These are phyloP conservation scores for Arctocebus calabarensis DNA, from an alignment of 2,797 vertebrate genomes.

Conservation along the genomic window DNA sequence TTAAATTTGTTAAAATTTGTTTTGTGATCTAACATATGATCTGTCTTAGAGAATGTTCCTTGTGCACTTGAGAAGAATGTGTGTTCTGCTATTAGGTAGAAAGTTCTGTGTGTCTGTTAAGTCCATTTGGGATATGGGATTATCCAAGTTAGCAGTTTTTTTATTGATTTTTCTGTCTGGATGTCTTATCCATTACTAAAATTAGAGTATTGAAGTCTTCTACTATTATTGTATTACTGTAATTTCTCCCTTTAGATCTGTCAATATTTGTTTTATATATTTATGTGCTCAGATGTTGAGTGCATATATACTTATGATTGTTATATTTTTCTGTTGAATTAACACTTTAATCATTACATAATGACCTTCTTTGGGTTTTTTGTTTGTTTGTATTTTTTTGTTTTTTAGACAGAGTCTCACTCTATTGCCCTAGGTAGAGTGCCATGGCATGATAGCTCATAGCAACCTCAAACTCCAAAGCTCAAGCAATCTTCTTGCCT, in stretches of 20 bases:
- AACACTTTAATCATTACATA: not conserved
- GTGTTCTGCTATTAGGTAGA: not conserved
- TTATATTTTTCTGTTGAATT: not conserved
- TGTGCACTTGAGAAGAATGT: not conserved
- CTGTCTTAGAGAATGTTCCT: not conserved
- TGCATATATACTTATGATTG: not conserved
- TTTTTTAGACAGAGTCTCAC: too few relatives aligned
- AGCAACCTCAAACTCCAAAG: too few relatives aligned
- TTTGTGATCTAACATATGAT: not conserved
- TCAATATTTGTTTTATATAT: not conserved
- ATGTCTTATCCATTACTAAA: not conserved
- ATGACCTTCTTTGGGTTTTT: not conserved
- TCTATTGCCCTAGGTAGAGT: too few relatives aligned
- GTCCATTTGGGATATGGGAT: not conserved
- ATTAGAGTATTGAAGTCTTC: not conserved
- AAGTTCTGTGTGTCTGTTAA: not conserved
- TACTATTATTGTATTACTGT: not conserved
- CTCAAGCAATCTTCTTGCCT: too few relatives aligned
- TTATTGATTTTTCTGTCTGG: not conserved
- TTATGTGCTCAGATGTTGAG: not conserved
- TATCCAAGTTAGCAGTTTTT: not conserved
- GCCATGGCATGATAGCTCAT: too few relatives aligned
- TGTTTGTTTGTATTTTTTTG: too few relatives aligned
- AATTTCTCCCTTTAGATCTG: not conserved
- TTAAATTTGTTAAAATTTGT: not conserved